Conservation (phyloP, 2,797 vertebrate species). For the Oophaga sylvatica region DNA sequence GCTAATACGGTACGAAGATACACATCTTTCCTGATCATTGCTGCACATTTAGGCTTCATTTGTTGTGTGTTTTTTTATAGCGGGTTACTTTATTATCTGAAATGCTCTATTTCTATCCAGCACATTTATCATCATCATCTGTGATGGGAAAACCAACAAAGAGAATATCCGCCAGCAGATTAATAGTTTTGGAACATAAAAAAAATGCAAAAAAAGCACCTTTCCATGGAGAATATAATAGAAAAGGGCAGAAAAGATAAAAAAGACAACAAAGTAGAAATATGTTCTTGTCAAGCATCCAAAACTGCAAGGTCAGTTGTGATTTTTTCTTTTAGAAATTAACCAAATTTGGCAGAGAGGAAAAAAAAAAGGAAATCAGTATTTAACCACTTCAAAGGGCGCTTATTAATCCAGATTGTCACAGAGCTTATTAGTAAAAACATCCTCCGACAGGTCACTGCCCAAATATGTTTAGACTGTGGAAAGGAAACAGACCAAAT, state of each 20-base stretch:
- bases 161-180: constrained; percentile 1
- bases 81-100: constrained; percentile 17
- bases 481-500: constrained; percentile 44
- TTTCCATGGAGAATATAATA: constrained; percentile 15
- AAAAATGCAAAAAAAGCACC: constrained; percentile 15
- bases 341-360: constrained; percentile 45
- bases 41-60: not conserved
- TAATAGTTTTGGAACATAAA: constrained; percentile 39
- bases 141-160: constrained; percentile 28
- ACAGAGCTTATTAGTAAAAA: constrained; percentile 36
- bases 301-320: constrained; percentile 15
- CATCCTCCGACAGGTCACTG: constrained; percentile 33
- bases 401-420: constrained; percentile 46
- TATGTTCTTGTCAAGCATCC: constrained; percentile 45
- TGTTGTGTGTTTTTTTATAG: not conserved
- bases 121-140: constrained; percentile 1
- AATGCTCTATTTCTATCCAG: not conserved
- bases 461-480: constrained; percentile 27
- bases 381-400: constrained; percentile 43
- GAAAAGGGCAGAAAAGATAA: constrained; percentile 32
- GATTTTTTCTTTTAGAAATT: constrained; percentile 53
- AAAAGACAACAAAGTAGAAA: constrained; percentile 29
- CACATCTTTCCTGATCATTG: too few species aligned
- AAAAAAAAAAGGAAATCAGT: constrained; percentile 43
- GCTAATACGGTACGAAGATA: too few species aligned